phyloP scores from a whole-genome alignment of 2,113 vertebrate species.

The Megaptera novaeangliae region DNA sequence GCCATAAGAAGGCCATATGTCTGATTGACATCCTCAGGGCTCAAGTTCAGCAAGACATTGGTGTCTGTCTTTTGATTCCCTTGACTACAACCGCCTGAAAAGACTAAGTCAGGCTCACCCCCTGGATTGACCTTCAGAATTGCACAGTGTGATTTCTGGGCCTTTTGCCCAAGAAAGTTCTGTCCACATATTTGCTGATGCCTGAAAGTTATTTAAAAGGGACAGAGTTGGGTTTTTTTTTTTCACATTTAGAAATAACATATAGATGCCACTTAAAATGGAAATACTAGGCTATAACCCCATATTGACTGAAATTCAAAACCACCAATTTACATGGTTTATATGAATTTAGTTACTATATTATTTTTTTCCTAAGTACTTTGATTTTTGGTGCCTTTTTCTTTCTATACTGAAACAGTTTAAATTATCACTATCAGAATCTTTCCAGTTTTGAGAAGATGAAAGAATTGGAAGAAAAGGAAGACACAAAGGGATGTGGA shows the following conservation, averaged over 20 bases:
- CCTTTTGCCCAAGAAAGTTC: constrained; percentile 25
- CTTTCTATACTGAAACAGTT: background rate
- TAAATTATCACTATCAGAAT: background rate
- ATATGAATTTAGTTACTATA: background rate
- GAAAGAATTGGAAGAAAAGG: background rate
- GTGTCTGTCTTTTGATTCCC: constrained; percentile 19
- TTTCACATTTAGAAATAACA: constrained; percentile 10
- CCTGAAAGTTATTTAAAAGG: constrained; percentile 34
- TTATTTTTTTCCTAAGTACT: background rate
- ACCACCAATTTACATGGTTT: background rate
- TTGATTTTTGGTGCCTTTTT: constrained; percentile 6
- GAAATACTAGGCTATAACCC: background rate
- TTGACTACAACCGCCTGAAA: background rate
- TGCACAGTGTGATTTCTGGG: background rate
- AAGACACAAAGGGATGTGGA: background rate
- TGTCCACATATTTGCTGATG: constrained; percentile 23
- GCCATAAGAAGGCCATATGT: background rate
- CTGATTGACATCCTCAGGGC: background rate
- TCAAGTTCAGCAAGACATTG: background rate
- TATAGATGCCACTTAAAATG: background rate
- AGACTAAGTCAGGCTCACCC: background rate
- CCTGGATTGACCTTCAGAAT: constrained; percentile 31
- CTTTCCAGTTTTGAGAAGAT: constrained; percentile 28
- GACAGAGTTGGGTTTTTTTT: background rate
- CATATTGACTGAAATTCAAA: constrained; percentile 26